phyloP scores from a whole-genome alignment of 2,888 invertebrate species.

The Acronicta leporina region DNA sequence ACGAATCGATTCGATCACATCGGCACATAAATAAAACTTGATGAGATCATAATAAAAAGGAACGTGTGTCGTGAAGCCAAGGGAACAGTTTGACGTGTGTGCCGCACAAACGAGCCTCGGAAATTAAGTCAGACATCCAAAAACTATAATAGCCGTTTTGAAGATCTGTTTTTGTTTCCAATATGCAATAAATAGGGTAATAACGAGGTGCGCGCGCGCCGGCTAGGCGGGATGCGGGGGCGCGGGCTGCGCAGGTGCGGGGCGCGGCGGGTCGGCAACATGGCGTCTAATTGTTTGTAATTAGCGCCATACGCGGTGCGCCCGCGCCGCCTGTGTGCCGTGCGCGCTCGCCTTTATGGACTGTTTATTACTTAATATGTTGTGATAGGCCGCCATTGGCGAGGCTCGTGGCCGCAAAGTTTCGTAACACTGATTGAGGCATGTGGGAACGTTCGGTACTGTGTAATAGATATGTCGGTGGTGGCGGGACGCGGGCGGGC shows the following conservation, averaged over 20 bases:
- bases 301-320: conserved; percentile 71
- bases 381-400: conserved; percentile 69
- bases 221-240: conserved; percentile 53
- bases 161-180: conserved; percentile 75
- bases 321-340: conserved; percentile 45
- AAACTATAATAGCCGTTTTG: conserved; percentile 67
- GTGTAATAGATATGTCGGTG: conserved; percentile 38
- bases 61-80: conserved; percentile 37
- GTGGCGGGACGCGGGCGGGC: conserved; percentile 16
- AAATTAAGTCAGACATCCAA: conserved; percentile 55
- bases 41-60: conserved; percentile 58
- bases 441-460: conserved; percentile 61
- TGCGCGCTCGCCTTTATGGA: conserved; percentile 74
- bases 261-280: conserved; percentile 69
- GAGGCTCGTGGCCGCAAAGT: conserved; percentile 51
- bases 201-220: conserved; percentile 66
- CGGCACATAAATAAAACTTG: conserved; percentile 57
- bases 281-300: conserved; percentile 84
- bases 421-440: conserved; percentile 63
- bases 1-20: conserved; percentile 56
- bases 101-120: conserved; percentile 49
- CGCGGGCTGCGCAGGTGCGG: conserved; percentile 56
- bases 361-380: conserved; percentile 87
- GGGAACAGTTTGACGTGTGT: conserved; percentile 29
- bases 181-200: conserved; percentile 83